Evolutionary conservation across 2,113 vertebrate genomes (phyloP), one percentile per base, ranked within the genome.

Genomic region (Melanocharis versteri): DNA sequence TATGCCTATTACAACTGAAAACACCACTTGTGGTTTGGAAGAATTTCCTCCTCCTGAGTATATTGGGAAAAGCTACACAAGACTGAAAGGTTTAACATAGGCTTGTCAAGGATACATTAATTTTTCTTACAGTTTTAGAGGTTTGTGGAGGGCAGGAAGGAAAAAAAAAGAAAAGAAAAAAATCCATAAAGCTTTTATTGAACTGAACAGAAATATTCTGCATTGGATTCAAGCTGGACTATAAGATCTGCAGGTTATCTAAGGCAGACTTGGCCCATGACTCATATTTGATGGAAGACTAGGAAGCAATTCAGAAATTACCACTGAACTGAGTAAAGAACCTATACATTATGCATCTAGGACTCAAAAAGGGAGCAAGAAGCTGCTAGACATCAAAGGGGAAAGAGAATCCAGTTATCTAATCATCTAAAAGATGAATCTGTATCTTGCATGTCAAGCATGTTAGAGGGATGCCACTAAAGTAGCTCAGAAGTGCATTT

Each of bases 291-390:
- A 92, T 62, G 83, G 84, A 91, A 90, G 39, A 75, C 24, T 48
- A 65, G 28, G 39, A 97, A 94, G 62, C 54, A 89, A 83, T 81
- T 95, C 48, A 72, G 58, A 88, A 44, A 65, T 96, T 56, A n/a
- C 17, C 27, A 78, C 16, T 37, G 60, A 76, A 81, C 51, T 60
- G 76, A 81, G 39, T 71, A 68, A 89, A 93, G 79, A 73, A 87
- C 18, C 5, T 75, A 61, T 93, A 61, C 23, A 75, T 79, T 86
- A 88, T 70, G 50, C 48, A 90, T 80, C 50, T 51, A 58, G 62
- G 48, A 28, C 47, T 89, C 62, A 82, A 80, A 87, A 83, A 50
- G 21, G 39, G 54, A 85, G 37, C 33, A 77, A 87, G 47, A 90
- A 80, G 33, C 44, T 73, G 24, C 37, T 78, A 75, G 47, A 65